Conservation (phyloP, 2,888 invertebrate species). For the Volucella inflata region DNA sequence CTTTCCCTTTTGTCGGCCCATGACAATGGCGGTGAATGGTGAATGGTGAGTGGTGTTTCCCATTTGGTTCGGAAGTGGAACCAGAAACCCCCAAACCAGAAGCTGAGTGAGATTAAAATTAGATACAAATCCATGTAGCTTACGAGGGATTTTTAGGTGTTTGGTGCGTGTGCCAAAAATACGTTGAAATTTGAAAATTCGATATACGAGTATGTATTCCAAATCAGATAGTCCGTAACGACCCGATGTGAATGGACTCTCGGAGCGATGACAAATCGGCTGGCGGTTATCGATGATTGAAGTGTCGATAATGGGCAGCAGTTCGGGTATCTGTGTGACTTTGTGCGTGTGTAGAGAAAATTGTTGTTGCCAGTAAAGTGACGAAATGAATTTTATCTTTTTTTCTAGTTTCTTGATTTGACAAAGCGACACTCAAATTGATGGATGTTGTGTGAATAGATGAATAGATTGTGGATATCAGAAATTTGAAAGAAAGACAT, state of each 20-base stretch:
- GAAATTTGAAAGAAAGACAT: too few species aligned
- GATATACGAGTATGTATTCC: too few species aligned
- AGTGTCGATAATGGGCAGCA: constrained; percentile 46
- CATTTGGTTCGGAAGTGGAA: background rate
- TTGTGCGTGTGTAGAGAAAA: background rate
- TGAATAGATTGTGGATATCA: background rate
- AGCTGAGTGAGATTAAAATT: constrained; percentile 55
- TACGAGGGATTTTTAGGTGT: constrained; percentile 10
- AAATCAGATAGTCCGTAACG: constrained; percentile 19
- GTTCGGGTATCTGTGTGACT: background rate
- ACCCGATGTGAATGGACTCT: constrained; percentile 61
- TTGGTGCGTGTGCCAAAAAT: constrained; percentile 51
- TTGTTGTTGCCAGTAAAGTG: constrained; percentile 28
- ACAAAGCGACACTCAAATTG: background rate
- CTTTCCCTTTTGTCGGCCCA: constrained; percentile 56
- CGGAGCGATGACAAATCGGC: constrained; percentile 59
- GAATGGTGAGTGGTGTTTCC: constrained; percentile 7
- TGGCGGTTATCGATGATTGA: constrained; percentile 51
- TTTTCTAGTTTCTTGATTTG: background rate
- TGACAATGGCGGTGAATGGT: background rate
- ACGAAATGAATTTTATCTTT: background rate
- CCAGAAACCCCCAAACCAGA: too few species aligned
- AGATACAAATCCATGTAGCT: constrained; percentile 3
- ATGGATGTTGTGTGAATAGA: background rate
- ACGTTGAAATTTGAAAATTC: constrained; percentile 12